Evolutionary conservation across 2,113 vertebrate genomes (phyloP).

Genomic region (Pelusios castaneus): DNA sequence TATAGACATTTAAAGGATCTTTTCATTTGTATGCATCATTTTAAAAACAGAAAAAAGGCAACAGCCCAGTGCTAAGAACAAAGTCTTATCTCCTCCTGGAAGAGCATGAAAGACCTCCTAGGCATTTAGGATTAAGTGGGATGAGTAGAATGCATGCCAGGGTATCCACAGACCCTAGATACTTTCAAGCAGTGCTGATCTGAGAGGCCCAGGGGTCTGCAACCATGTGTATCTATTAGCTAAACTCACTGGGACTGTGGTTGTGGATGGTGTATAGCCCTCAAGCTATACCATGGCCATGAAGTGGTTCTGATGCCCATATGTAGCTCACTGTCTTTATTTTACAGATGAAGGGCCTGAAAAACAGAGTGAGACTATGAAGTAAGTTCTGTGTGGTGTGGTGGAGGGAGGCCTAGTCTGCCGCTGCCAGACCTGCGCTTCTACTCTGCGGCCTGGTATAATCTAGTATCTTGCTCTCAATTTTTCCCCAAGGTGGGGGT

Average conservation of each 20-base stretch:
- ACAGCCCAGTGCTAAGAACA: neutral
- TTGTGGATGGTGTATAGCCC: neutral
- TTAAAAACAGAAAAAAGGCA: neutral
- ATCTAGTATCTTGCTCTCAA: too few species aligned
- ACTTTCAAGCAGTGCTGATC: neutral
- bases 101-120: neutral
- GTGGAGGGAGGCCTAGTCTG: too few species aligned
- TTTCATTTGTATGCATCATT: accelerated
- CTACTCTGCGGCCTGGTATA: too few species aligned
- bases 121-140: neutral
- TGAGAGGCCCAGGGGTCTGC: neutral
- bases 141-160: neutral
- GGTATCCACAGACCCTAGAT: neutral
- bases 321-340: neutral
- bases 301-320: neutral
- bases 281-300: neutral
- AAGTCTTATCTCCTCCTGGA: neutral
- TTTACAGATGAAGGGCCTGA: neutral
- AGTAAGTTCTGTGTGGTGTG: neutral
- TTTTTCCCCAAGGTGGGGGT: too few species aligned
- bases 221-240: neutral
- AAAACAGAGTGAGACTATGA: neutral
- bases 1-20: neutral
- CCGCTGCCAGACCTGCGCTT: too few species aligned
- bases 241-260: neutral